phyloP scores from a whole-genome alignment of 2,888 invertebrate genomes.

The Melieria picta region DNA sequence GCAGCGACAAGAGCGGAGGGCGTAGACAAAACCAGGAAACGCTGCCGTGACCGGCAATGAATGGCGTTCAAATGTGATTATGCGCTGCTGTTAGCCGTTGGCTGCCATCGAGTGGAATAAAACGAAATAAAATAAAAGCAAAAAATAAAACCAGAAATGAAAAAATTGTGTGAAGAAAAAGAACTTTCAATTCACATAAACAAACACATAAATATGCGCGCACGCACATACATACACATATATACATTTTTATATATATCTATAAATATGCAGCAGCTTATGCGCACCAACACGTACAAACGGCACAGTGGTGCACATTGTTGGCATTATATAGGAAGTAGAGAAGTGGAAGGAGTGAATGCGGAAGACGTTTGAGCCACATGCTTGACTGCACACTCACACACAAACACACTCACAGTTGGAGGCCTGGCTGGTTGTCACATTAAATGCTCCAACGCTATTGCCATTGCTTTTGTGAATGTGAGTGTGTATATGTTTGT shows the following conservation, averaged over 20 bases:
- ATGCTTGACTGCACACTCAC: not conserved
- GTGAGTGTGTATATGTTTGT: not conserved
- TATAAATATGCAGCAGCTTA: too few relatives aligned
- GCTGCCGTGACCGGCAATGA: not conserved
- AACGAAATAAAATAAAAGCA: not conserved
- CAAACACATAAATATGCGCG: not conserved
- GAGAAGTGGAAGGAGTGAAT: too few relatives aligned
- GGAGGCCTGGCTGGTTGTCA: constrained; percentile 13
- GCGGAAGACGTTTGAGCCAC: too few relatives aligned
- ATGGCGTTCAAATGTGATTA: not conserved
- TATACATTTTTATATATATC: too few relatives aligned
- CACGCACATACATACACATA: not conserved
- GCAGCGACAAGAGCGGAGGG: not conserved
- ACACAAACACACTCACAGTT: not conserved
- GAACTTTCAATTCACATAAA: not conserved
- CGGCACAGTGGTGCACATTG: too few relatives aligned
- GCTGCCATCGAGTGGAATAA: not conserved
- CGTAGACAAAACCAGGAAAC: not conserved
- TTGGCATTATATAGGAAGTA: too few relatives aligned
- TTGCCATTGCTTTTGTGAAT: constrained; percentile 8
- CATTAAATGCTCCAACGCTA: constrained; percentile 31
- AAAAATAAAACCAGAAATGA: not conserved
- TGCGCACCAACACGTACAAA: too few relatives aligned
- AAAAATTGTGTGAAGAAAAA: not conserved
- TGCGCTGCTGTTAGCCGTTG: not conserved